Evolutionary conservation across 2,888 invertebrate genomes (phyloP), one percentile per base, ranked within the genome.

Genomic region (Epinotia bilunana): DNA sequence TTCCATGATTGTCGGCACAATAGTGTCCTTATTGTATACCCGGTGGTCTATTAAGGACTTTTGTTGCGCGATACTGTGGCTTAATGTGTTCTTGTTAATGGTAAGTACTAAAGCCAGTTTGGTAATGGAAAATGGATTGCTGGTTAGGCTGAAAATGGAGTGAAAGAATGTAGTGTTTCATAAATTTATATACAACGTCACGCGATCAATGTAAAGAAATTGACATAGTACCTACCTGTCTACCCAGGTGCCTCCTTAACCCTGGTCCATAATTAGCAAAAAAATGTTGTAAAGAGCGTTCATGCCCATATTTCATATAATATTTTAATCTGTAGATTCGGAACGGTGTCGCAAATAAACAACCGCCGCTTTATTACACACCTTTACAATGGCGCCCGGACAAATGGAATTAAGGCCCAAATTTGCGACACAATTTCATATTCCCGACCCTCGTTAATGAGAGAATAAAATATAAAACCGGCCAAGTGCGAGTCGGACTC

Each of bases 381-480:
- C 62, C 70, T 62, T 20, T 20, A 49, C 49, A 61, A 60, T 61
- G 53, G 13, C 39, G 33, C n/a, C 57, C 43, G 46, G 49, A 62
- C 70, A 61, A 71, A 62, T 16, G 61, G 16, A 20, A 62, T 71
- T 62, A 71, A 53, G 39, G 33, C 61, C 53, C 28, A 18, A 62
- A 71, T 53, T 53, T 62, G 62, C 53, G 61, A 71, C 61, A 49
- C 70, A 71, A 62, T 71, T 71, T 62, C 53, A 71, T 62, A 62
- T 71, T 62, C 70, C 33, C 53, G 33, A 53, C 70, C 70, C 60
- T 71, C 62, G 53, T 18, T 71, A 71, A 71, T 71, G 70, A 71
- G 46, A 63, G 61, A 49, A 53, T 39, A 53, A 71, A 49, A 53
- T n/a, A n/a, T n/a, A n/a, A n/a, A n/a, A n/a, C n/a, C n/a, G n/a